Evolutionary conservation across 30 jellyfish, hydroid and myxozoan genomes (phyloP).

Genomic region (Sanderia malayensis): DNA sequence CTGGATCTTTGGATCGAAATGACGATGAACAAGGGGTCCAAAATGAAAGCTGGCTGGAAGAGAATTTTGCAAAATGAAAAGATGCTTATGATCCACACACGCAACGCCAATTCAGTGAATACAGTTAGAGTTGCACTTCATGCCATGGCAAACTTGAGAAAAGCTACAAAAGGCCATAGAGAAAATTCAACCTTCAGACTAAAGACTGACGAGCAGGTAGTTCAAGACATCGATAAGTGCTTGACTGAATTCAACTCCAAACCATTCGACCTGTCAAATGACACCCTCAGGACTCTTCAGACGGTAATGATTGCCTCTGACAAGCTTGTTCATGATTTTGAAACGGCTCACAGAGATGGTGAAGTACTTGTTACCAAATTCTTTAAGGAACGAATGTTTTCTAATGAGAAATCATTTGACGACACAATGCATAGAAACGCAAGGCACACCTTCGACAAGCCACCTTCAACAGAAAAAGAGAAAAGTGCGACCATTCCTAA

Average conservation of each 20-base stretch:
- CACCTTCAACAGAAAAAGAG: slow-evolving; percentile 30
- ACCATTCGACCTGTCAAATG: slow-evolving; percentile 37
- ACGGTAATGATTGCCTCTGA: slow-evolving; percentile 48
- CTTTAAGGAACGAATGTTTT: slow-evolving; percentile 34
- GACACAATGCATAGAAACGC: slow-evolving; percentile 43
- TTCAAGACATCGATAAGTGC: slow-evolving; percentile 19
- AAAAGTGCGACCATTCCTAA: slow-evolving; percentile 28
- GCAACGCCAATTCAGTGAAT: slow-evolving; percentile 30
- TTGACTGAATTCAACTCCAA: slow-evolving; percentile 26
- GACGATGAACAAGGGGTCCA: slow-evolving; percentile 53
- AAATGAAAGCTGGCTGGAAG: slow-evolving; percentile 34
- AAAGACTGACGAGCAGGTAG: slow-evolving; percentile 43
- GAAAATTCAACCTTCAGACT: slow-evolving; percentile 22
- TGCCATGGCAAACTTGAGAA: slow-evolving; percentile 30
- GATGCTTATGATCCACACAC: slow-evolving; percentile 20
- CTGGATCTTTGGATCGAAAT: slow-evolving; percentile 42
- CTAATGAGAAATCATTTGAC: slow-evolving; percentile 38
- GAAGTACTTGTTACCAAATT: slow-evolving; percentile 26
- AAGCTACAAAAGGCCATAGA: slow-evolving; percentile 19
- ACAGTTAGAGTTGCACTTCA: slow-evolving; percentile 43
- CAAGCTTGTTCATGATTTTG: slow-evolving; percentile 31
- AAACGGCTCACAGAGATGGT: slow-evolving; percentile 31
- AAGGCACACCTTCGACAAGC: slow-evolving; percentile 49
- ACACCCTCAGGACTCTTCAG: slow-evolving; percentile 55
- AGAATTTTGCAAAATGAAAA: slow-evolving; percentile 28